Percentiles rank a stretch among this genome's conserved stretches.
phyloP scores from a whole-genome alignment of 2,113 vertebrate species.

The Alligator sinensis region DNA sequence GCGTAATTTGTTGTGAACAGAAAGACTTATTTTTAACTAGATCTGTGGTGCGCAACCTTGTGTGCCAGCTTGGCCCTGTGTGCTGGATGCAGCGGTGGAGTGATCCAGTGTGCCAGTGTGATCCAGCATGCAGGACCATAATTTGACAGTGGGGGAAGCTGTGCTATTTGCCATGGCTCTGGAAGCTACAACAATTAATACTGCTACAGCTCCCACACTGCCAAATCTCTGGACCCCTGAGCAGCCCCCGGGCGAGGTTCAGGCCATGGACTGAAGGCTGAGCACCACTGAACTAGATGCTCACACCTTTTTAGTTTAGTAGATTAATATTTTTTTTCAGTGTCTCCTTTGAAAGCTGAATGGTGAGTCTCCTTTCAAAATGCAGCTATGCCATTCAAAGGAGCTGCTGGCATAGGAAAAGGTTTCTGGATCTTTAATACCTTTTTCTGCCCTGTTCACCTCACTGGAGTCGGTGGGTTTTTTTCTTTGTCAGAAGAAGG shows the following conservation, averaged over 20 bases:
- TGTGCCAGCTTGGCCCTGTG: no score
- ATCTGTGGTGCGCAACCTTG: no score
- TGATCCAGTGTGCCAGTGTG: no score
- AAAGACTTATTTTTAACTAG: background rate
- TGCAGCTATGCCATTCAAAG: background rate
- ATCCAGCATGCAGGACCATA: no score
- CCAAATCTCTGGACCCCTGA: no score
- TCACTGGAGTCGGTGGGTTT: background rate
- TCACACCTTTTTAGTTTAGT: background rate
- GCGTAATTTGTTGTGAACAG: background rate
- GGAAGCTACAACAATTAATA: no score
- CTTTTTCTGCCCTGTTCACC: background rate
- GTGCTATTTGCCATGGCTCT: no score
- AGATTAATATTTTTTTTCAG: background rate
- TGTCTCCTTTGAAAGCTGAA: background rate
- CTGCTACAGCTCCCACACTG: no score
- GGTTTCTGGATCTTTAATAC: background rate
- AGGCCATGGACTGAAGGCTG: no score
- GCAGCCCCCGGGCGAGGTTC: no score
- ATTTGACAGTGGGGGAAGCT: no score
- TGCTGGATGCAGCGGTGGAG: no score
- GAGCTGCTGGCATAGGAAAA: background rate
- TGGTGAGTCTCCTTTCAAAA: background rate
- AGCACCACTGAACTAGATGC: background rate
- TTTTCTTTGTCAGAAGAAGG: slow-evolving; percentile 9